phyloP scores from a whole-genome alignment of 2,113 vertebrate species.

The Rafetus swinhoei region DNA sequence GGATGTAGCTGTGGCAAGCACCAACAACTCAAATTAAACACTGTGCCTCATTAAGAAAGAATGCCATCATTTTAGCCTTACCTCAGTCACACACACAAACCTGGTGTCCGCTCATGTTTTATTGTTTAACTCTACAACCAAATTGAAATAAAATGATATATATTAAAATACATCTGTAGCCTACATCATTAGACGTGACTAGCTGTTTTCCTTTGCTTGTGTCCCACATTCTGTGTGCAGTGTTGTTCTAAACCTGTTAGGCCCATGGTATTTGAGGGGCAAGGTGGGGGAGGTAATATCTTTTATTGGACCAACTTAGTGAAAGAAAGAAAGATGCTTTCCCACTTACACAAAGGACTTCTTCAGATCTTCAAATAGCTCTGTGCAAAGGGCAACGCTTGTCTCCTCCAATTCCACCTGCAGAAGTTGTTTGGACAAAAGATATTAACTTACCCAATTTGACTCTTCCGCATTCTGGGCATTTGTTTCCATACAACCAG shows the following conservation, averaged over 20 bases:
- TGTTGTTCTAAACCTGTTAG: neutral
- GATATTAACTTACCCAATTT: neutral
- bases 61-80: neutral
- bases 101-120: neutral
- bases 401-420: neutral
- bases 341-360: neutral
- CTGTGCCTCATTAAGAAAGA: neutral
- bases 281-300: neutral
- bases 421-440: neutral
- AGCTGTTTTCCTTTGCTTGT: neutral
- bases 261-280: neutral
- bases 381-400: neutral
- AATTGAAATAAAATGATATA: neutral
- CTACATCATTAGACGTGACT: neutral
- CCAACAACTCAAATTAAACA: no score
- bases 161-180: neutral
- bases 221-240: neutral
- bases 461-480: neutral
- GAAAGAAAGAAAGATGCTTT: neutral
- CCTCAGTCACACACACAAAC: neutral
- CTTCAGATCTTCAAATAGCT: neutral
- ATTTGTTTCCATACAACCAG: neutral
- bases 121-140: neutral
- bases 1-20: no score
- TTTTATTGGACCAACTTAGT: neutral